Evolutionary conservation across 2,113 vertebrate species (phyloP).

Genomic region (Haplochromis vanheusdeni): DNA sequence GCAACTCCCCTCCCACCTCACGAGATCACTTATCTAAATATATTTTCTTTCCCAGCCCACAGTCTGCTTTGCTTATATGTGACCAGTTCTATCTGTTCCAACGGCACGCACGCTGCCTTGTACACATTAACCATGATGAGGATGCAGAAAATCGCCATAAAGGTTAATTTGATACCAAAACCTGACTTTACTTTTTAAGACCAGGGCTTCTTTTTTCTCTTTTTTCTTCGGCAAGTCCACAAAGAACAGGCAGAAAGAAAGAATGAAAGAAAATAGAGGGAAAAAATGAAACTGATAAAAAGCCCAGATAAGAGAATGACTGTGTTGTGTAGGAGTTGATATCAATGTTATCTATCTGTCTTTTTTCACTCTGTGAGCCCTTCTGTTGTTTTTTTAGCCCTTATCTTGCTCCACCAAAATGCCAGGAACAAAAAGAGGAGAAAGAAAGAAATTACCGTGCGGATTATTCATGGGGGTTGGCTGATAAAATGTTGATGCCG

Average conservation of each 20-base stretch:
- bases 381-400: constrained; percentile 90
- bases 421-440: constrained; percentile 89
- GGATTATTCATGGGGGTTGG: constrained; percentile 78
- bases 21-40: constrained; percentile 27
- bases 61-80: not conserved
- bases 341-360: constrained; percentile 95
- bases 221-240: not conserved
- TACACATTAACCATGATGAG: not conserved
- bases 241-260: constrained; percentile 1
- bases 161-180: constrained; percentile 73
- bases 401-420: constrained; percentile 95
- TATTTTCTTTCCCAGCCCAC: not conserved
- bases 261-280: not conserved
- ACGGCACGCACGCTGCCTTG: not conserved
- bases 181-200: constrained; percentile 73
- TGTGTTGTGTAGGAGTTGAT: constrained; percentile 94
- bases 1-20: constrained; percentile 8
- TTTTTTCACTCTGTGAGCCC: constrained; percentile 88
- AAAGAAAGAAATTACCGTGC: constrained; percentile 77
- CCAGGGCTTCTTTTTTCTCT: constrained; percentile 50
- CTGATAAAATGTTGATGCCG: constrained; percentile 77
- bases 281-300: constrained; percentile 83
- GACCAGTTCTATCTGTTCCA: not conserved
- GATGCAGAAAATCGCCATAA: constrained; percentile 25
- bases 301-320: constrained; percentile 85